These are phyloP conservation scores for Eupithecia abbreviata DNA, from an alignment of 2,888 invertebrate species.

Conservation along the genomic window DNA sequence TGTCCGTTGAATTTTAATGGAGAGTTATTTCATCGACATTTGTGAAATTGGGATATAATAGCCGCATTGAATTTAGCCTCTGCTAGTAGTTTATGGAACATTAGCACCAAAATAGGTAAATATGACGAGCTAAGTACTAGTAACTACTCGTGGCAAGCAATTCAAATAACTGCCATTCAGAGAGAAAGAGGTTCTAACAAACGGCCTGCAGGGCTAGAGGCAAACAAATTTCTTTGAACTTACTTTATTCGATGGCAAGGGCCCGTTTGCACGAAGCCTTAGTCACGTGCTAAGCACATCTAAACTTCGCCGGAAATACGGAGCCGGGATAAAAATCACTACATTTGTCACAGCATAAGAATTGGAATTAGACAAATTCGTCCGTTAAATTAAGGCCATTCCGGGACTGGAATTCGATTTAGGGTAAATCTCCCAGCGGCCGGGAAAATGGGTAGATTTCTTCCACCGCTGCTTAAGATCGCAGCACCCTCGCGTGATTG, in stretches of 20 bases:
- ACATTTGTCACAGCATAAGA: conserved; percentile 82
- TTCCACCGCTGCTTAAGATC: conserved; percentile 62
- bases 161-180: no score
- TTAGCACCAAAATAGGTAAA: background rate
- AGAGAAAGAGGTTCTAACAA: no score
- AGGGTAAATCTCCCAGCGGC: conserved; percentile 73
- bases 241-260: background rate
- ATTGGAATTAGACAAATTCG: conserved; percentile 83
- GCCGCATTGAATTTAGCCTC: background rate
- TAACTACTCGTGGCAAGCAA: no score
- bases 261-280: background rate
- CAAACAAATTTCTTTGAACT: background rate
- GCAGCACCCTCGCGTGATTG: conserved; percentile 71
- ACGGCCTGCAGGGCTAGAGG: background rate
- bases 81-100: background rate
- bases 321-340: conserved; percentile 76
- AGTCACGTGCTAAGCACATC: conserved; percentile 50
- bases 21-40: conserved; percentile 17
- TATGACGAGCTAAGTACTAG: no score
- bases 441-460: conserved; percentile 66
- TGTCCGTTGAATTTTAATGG: conserved; percentile 22
- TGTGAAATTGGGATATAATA: conserved; percentile 6
- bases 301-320: conserved; percentile 56
- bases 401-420: conserved; percentile 78
- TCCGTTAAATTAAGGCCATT: conserved; percentile 82